Percentiles rank a stretch among this genome's conserved stretches.
phyloP scores from a whole-genome alignment of 2,113 vertebrate species.

The Glareola pratincola region DNA sequence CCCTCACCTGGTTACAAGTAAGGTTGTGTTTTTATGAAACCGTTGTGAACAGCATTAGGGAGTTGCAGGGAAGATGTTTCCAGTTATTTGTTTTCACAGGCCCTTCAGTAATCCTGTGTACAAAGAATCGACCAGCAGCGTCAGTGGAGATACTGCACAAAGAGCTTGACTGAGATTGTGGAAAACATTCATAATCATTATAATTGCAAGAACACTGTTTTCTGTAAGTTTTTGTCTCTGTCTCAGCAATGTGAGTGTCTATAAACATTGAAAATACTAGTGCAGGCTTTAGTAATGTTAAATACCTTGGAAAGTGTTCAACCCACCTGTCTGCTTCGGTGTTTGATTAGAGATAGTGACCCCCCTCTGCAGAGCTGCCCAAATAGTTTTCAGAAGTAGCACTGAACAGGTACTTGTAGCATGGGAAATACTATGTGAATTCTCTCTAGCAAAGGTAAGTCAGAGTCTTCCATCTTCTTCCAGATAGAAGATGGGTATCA shows the following conservation, averaged over 20 bases:
- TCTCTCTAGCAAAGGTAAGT: background rate
- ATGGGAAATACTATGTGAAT: background rate
- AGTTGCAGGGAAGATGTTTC: constrained; percentile 16
- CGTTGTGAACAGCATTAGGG: background rate
- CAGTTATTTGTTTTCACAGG: background rate
- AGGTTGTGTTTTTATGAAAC: constrained; percentile 14
- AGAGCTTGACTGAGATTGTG: background rate
- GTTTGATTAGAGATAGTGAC: background rate
- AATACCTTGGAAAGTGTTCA: background rate
- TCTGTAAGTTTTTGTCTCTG: background rate
- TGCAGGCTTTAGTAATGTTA: background rate
- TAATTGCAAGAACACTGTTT: background rate
- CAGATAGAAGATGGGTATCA: background rate
- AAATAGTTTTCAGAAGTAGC: background rate
- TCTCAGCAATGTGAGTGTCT: background rate
- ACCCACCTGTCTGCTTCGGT: background rate
- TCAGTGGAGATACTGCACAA: background rate
- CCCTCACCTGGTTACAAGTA: constrained; percentile 31
- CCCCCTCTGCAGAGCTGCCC: background rate
- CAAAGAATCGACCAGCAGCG: background rate
- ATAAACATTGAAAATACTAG: background rate
- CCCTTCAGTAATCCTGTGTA: background rate
- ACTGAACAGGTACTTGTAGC: background rate
- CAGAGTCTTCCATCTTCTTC: background rate
- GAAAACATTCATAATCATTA: background rate